These are phyloP conservation scores for Lepus townsendii DNA, from an alignment of 2,797 vertebrate species.

Conservation along the genomic window DNA sequence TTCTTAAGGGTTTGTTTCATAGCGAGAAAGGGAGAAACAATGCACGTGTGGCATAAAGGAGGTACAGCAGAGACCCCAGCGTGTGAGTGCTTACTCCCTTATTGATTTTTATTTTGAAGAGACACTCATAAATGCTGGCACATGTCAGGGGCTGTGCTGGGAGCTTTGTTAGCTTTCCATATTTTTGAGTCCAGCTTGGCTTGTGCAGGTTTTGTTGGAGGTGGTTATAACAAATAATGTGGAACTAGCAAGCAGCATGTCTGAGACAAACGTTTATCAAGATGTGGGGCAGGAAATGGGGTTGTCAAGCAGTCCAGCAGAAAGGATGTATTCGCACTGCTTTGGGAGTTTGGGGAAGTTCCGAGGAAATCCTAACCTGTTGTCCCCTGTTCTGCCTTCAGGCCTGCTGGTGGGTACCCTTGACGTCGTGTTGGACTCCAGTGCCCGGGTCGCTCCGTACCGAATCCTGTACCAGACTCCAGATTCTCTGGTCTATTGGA, in stretches of 20 bases:
- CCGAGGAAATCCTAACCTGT: constrained; percentile 56
- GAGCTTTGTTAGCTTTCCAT: background rate
- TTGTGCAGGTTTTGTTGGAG: background rate
- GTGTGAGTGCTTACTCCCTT: no score
- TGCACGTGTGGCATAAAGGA: no score
- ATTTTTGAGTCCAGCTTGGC: background rate
- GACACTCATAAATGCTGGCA: background rate
- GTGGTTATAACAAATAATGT: fast-evolving
- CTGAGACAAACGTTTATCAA: background rate
- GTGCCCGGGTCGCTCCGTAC: constrained; percentile 96
- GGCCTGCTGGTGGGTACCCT: constrained; percentile 98
- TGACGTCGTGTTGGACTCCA: constrained; percentile 98
- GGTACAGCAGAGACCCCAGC: background rate
- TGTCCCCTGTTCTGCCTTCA: constrained; percentile 72
- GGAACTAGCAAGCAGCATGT: background rate
- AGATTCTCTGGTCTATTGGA: constrained; percentile 96
- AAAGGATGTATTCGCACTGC: fast-evolving
- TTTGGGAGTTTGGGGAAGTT: background rate
- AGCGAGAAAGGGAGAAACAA: background rate
- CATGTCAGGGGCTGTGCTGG: background rate
- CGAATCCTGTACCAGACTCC: constrained; percentile 99
- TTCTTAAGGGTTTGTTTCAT: background rate
- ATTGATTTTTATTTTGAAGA: background rate
- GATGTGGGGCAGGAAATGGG: fast-evolving
- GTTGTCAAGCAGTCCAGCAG: background rate